phyloP scores from a whole-genome alignment of 2,113 vertebrate genomes.

The Zingel zingel region DNA sequence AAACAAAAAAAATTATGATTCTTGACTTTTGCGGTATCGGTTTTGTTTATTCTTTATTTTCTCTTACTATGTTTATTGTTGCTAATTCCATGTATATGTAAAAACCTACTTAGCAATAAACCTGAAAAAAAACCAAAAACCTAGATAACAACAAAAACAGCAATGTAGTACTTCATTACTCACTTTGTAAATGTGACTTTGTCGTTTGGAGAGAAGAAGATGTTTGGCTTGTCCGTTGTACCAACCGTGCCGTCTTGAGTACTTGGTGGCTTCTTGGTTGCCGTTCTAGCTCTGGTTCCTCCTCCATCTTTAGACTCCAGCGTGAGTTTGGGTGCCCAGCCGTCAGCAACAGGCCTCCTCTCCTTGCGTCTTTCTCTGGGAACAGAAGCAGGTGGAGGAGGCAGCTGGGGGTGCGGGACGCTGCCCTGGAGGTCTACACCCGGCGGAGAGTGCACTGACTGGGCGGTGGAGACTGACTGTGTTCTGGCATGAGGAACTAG shows the following conservation, averaged over 20 bases:
- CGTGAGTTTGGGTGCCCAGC: constrained; percentile 83
- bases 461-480: constrained; percentile 71
- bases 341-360: constrained; percentile 67
- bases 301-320: constrained; percentile 83
- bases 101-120: not conserved
- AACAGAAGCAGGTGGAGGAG: constrained; percentile 65
- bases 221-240: constrained; percentile 79
- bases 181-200: constrained; percentile 85
- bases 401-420: constrained; percentile 70
- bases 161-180: constrained; percentile 76
- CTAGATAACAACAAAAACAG: not conserved
- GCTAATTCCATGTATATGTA: not conserved
- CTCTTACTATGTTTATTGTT: not conserved
- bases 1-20: not conserved
- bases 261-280: constrained; percentile 71
- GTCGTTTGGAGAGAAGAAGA: constrained; percentile 93
- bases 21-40: not conserved
- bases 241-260: constrained; percentile 72
- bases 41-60: not conserved
- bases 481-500: constrained; percentile 70
- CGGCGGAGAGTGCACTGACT: constrained; percentile 23
- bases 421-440: constrained; percentile 22
- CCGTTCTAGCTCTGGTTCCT: constrained; percentile 71
- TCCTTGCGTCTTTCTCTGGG: constrained; percentile 76
- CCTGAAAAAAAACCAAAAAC: not conserved